Percentiles rank a stretch among this genome's conserved stretches.
These are phyloP conservation scores for Meandrina meandrites DNA, from an alignment of 92 coral and sea anemone genomes.

Conservation along the genomic window DNA sequence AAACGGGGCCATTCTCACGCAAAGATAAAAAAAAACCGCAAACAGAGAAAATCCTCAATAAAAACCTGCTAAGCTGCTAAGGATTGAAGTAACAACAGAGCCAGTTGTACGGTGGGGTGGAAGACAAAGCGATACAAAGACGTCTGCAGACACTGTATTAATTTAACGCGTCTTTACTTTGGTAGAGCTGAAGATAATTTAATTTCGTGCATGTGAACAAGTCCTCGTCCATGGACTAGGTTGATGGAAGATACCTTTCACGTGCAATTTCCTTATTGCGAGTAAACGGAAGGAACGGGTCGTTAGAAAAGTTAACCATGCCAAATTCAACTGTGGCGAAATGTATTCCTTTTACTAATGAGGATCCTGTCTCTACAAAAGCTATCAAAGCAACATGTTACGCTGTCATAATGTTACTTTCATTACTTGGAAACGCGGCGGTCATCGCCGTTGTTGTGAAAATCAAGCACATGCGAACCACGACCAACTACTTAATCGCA, in stretches of 20 bases:
- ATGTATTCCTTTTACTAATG: conserved; percentile 5
- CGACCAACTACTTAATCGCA: conserved; percentile 56
- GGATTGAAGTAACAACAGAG: too few relatives aligned
- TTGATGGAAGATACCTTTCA: neutral
- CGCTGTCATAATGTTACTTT: conserved; percentile 30
- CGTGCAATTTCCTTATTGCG: neutral
- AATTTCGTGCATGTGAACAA: too few relatives aligned
- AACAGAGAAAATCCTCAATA: too few relatives aligned
- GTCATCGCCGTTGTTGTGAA: conserved; percentile 43
- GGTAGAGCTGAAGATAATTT: too few relatives aligned
- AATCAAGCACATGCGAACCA: conserved; percentile 50
- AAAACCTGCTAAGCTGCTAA: too few relatives aligned
- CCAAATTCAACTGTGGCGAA: neutral
- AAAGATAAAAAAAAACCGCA: too few relatives aligned
- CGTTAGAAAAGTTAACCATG: neutral
- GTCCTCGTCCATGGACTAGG: neutral
- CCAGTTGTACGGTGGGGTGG: too few relatives aligned
- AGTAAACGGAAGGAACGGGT: neutral
- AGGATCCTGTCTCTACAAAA: neutral
- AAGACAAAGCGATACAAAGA: too few relatives aligned
- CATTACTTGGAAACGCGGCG: conserved; percentile 62
- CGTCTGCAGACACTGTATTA: too few relatives aligned
- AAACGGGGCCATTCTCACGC: too few relatives aligned
- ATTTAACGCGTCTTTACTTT: too few relatives aligned
- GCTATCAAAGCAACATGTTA: conserved; percentile 41